Base-by-base conservation (phyloP, 2,797 vertebrate species). In the Pseudochirops cupreus region DNA sequence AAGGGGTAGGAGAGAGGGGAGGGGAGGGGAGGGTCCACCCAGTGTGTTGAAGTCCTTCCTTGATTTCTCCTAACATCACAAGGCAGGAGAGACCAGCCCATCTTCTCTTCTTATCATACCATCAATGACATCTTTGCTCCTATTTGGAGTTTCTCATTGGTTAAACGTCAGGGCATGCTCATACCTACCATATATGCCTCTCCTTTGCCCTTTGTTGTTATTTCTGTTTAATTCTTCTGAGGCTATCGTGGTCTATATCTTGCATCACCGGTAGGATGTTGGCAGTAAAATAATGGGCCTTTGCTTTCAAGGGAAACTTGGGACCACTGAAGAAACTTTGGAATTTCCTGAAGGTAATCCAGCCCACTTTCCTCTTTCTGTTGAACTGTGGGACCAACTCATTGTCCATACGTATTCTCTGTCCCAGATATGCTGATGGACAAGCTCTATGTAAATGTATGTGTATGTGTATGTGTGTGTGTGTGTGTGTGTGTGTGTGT, bases 1-100 rank as follows among this genome's bases (percentile, higher is more conserved):
- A 13, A 62, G 13, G 33, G 5, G 14, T 1, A 1, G 5, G 14
- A 7, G 14, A n/a, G 14, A n/a, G n/a, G n/a, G n/a, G n/a, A n/a
- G n/a, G n/a, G n/a, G n/a, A n/a, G n/a, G 33, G 14, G 4, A 67
- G 5, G 67, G n/a, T 74, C 62, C 13, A 16, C 14, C 33, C 62
- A 74, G 16, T 82, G 18, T 46, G 16, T 29, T 39, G 18, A 82
- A 46, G 67, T 82, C 6, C 18, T 82, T 46, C 18, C 67, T 82
- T 82, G n/a, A 39, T 46, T 82, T 82, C n/a, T 39, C 7, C n/a
- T 39, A 74, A 82, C 6, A 82, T 39, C n/a, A 82, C n/a, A 39
- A 82, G n/a, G 7, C n/a, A 74, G 18, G 21, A 21, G 67, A 24
- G 67, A 46, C 16, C n/a, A 82, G 7, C 18, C 67, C 5, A 3